These are phyloP conservation scores for Emys orbicularis DNA, from an alignment of 2,797 vertebrate genomes.

Conservation along the genomic window DNA sequence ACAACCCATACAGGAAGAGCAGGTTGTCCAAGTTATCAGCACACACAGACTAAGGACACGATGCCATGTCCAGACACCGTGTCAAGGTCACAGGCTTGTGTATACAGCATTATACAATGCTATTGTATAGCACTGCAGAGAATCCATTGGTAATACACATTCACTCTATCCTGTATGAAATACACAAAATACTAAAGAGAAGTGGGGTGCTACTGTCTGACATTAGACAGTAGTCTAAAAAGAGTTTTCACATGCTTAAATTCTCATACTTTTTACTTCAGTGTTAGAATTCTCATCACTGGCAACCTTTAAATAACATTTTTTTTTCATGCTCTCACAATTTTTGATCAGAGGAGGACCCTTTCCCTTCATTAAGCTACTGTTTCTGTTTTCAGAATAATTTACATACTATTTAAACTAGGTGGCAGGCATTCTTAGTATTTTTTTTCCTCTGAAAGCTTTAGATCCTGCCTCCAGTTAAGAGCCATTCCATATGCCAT, in stretches of 20 bases:
- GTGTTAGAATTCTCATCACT: background rate
- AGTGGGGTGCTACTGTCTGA: background rate
- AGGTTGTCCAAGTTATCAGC: background rate
- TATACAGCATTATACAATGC: background rate
- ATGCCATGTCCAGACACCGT: background rate
- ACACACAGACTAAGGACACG: accelerated
- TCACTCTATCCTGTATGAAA: background rate
- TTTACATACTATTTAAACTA: background rate
- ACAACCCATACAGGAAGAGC: background rate
- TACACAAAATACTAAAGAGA: background rate
- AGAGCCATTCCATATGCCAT: background rate
- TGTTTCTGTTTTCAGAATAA: background rate
- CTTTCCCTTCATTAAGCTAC: background rate
- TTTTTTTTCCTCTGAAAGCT: background rate
- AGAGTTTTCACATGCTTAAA: background rate
- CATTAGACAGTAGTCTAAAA: background rate
- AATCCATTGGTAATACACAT: background rate
- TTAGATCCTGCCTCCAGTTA: background rate
- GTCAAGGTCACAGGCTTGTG: background rate
- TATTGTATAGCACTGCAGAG: background rate
- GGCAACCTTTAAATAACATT: background rate
- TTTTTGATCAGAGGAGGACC: background rate
- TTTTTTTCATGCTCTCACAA: background rate
- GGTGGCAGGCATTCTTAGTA: background rate
- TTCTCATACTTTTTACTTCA: background rate